Conservation (phyloP, 2,113 vertebrate genomes). For the Odontophorus gujanensis region DNA sequence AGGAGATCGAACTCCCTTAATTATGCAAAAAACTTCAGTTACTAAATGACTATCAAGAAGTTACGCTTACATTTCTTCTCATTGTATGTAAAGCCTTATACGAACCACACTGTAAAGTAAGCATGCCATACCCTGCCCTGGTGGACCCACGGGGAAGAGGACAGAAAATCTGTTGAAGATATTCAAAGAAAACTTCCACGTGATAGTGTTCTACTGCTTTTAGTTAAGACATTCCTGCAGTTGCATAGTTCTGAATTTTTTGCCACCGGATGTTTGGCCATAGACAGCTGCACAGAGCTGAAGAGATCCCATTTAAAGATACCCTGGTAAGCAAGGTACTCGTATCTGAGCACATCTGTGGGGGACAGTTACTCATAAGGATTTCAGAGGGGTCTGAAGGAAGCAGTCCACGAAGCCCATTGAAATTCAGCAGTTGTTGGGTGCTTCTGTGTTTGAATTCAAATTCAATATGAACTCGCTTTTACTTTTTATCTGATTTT, state of each 20-base stretch:
- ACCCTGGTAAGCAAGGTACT: neutral
- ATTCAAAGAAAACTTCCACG: neutral
- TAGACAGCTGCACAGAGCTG: neutral
- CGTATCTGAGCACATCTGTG: fast-evolving
- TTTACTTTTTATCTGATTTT: neutral
- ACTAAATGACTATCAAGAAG: neutral
- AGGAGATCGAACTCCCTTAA: neutral
- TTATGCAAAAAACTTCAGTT: neutral
- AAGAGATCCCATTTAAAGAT: neutral
- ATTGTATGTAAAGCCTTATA: neutral
- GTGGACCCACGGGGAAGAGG: neutral
- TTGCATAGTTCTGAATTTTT: neutral
- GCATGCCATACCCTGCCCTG: neutral
- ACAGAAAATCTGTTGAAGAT: neutral
- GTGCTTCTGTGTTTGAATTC: neutral
- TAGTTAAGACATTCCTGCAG: fast-evolving
- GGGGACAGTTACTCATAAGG: neutral
- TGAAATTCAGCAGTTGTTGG: conserved; percentile 4
- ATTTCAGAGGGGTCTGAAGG: neutral
- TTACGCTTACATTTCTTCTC: neutral
- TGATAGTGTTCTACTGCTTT: neutral
- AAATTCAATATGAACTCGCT: neutral
- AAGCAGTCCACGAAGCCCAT: neutral
- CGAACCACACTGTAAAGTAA: neutral
- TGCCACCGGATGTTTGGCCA: neutral